Percentiles rank a stretch among this genome's conserved stretches.
Conservation (phyloP, 2,113 vertebrate genomes). For the Zosterops hypoxanthus region DNA sequence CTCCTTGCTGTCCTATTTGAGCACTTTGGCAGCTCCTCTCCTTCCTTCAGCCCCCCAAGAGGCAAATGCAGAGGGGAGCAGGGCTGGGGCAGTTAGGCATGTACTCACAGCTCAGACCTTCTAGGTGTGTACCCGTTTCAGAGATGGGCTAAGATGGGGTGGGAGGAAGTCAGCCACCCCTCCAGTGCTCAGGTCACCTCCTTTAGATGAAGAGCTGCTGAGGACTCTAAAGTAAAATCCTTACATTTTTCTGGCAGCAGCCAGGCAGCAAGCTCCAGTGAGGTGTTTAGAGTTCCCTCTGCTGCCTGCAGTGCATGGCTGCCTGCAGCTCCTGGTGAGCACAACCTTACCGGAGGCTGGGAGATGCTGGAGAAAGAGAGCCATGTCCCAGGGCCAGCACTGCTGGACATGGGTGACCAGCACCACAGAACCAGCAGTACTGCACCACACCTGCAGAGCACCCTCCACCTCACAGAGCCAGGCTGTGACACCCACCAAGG, state of each 20-base stretch:
- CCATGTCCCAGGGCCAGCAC: fast-evolving
- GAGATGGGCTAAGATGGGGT: background rate
- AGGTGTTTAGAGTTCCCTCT: slow-evolving; percentile 55
- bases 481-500: background rate
- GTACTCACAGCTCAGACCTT: background rate
- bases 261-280: background rate
- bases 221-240: background rate
- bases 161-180: background rate
- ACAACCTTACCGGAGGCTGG: fast-evolving
- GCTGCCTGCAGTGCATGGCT: background rate
- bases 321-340: background rate
- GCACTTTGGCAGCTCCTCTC: background rate
- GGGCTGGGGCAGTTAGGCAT: background rate
- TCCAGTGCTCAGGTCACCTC: background rate
- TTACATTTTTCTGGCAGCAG: background rate
- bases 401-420: background rate
- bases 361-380: background rate
- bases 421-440: background rate
- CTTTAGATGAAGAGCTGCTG: background rate
- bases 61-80: background rate
- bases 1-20: background rate
- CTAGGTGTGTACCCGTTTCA: fast-evolving
- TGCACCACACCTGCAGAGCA: background rate
- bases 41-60: background rate
- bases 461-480: background rate